These are phyloP conservation scores for Buphagus erythrorhynchus DNA, from an alignment of 2,797 vertebrate species.

Conservation along the genomic window DNA sequence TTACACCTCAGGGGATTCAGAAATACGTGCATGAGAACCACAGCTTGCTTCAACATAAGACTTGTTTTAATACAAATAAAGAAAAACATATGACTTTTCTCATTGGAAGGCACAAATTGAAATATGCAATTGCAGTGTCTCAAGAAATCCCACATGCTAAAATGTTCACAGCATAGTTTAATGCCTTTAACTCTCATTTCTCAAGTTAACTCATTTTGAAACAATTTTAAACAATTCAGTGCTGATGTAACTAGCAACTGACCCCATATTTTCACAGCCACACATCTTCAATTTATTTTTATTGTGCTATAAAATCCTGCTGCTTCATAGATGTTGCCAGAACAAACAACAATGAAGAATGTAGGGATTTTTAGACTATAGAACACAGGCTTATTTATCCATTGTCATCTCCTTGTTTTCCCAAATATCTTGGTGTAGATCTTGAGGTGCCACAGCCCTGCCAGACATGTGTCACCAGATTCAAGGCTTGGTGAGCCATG, in stretches of 20 bases:
- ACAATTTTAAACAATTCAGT: not conserved
- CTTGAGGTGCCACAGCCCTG: not conserved
- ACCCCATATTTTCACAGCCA: not conserved
- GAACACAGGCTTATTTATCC: not conserved
- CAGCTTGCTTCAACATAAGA: not conserved
- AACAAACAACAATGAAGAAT: slow-evolving; percentile 17
- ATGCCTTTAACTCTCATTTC: not conserved
- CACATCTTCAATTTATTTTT: not conserved
- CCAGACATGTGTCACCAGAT: not conserved
- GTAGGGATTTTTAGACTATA: not conserved
- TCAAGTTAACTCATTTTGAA: slow-evolving; percentile 20
- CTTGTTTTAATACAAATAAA: not conserved
- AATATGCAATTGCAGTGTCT: not conserved
- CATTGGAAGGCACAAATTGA: not conserved
- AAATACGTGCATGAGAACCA: not conserved
- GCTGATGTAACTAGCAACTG: not conserved
- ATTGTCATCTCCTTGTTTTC: not conserved
- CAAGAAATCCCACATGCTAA: not conserved
- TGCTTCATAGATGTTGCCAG: slow-evolving; percentile 13
- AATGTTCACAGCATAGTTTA: slow-evolving; percentile 9
- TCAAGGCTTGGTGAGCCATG: not conserved
- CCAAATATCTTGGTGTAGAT: not conserved
- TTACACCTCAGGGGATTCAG: not conserved
- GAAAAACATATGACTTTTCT: not conserved
- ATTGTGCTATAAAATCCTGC: slow-evolving; percentile 9